phyloP scores from a whole-genome alignment of 2,888 invertebrate species.

The Cephus nigrinus region DNA sequence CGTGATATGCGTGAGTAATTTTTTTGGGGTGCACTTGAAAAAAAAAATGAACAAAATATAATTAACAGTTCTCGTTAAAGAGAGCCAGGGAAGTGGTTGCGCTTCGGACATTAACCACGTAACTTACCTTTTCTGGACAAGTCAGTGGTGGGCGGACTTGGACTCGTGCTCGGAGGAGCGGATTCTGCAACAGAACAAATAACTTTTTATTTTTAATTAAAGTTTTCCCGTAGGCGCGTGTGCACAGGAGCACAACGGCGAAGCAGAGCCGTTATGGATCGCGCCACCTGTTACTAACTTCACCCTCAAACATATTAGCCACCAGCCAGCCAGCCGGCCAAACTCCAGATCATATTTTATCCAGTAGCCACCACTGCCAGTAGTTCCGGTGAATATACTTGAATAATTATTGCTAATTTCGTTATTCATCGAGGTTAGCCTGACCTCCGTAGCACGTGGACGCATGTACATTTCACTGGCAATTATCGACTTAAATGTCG shows the following conservation, averaged over 20 bases:
- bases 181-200: conserved; percentile 72
- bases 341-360: conserved; percentile 61
- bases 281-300: conserved; percentile 65
- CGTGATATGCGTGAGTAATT: background rate
- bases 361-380: conserved; percentile 12
- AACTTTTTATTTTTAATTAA: conserved; percentile 58
- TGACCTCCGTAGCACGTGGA: background rate
- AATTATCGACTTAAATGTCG: background rate
- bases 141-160: conserved; percentile 79
- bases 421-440: conserved; percentile 43
- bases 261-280: conserved; percentile 54
- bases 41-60: conserved; percentile 12
- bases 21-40: conserved; percentile 8
- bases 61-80: background rate
- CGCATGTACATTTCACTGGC: background rate
- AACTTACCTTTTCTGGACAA: conserved; percentile 65
- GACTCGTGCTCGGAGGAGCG: conserved; percentile 83
- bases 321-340: conserved; percentile 46
- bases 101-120: background rate
- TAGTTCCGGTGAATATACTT: conserved; percentile 39
- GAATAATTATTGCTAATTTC: conserved; percentile 60
- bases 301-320: conserved; percentile 59
- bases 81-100: too few species aligned
- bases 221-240: conserved; percentile 33
- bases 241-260: conserved; percentile 5